Base-by-base conservation (phyloP, 2,797 vertebrate species). In the Ceryle rudis region DNA sequence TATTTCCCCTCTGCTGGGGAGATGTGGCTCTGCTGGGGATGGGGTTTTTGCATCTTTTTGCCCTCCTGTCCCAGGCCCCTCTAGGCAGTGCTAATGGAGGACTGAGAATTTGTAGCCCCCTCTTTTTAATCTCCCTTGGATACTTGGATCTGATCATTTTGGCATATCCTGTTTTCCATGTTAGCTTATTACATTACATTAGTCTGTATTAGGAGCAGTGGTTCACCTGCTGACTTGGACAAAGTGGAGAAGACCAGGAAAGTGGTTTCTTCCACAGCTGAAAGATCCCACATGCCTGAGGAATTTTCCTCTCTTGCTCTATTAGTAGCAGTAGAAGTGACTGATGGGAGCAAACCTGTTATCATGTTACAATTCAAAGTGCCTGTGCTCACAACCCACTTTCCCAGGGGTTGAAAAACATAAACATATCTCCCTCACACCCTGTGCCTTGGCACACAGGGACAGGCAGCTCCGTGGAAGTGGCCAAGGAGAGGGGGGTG, bases 291-390 rank as follows among this genome's bases (percentile, higher is more conserved):
- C 14, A 5, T 44, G 66, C 72, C 69, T 54, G 85, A 88, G 65
- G 91, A 90, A 90, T 86, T 95, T 84, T 73, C 41, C 62, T 80
- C 62, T 55, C 77, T 52, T 18, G 33, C 83, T 93, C 71, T 88
- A 51, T 86, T 80, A 91, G 85, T 86, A 89, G 89, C 75, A 80
- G 67, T 5, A 61, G 67, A 41, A 90, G 66, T 37, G 47, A 93
- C 77, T 49, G 86, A 84, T n/a, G 41, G 93, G 86, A 67, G 41
- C 82, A 93, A 86, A 84, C 35, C 47, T 80, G 86, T 96, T 89
- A 93, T 71, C 81, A 5, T 65, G 55, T 89, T 85, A 80, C 83
- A 82, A 39, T 1, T 64, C 77, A 67, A 44, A 81, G 58, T 16
- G 72, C 29, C 85, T 71, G 75, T 52, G 61, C 52, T 88, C 2